Percentiles rank a stretch among this genome's conserved stretches.
These are phyloP conservation scores for Cynocephalus volans DNA, from an alignment of 2,113 vertebrate genomes.

Conservation along the genomic window DNA sequence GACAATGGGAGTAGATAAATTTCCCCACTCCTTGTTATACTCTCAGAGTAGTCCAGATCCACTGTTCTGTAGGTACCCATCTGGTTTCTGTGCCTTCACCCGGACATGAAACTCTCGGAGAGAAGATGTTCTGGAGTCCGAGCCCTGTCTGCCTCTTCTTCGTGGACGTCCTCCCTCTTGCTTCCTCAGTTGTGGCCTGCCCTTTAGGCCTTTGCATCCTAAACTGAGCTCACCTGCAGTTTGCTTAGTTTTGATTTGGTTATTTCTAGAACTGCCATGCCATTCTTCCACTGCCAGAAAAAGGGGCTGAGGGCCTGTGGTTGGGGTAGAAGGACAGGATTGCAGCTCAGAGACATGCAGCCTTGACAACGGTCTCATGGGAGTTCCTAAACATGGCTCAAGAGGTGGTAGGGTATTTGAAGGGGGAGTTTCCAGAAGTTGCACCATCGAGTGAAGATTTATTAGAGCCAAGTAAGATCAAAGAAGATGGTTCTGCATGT, in stretches of 20 bases:
- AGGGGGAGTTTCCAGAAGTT: conserved; percentile 53
- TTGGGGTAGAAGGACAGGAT: not conserved
- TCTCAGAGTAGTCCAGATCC: not conserved
- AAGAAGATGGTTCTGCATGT: not conserved
- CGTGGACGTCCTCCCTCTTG: rapidly evolving
- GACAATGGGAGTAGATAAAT: too few species aligned
- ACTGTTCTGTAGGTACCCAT: not conserved
- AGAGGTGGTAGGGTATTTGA: not conserved
- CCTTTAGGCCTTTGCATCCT: too few species aligned
- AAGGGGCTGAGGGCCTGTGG: not conserved
- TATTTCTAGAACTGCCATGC: not conserved
- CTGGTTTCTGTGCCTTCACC: not conserved
- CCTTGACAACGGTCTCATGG: not conserved
- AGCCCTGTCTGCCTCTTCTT: not conserved
- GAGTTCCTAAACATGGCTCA: not conserved
- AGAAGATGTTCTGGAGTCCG: rapidly evolving
- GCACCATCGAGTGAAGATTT: not conserved
- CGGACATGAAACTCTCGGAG: too few species aligned
- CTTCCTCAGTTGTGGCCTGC: not conserved
- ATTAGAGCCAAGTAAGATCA: not conserved
- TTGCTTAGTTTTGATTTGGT: not conserved
- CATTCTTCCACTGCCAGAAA: not conserved
- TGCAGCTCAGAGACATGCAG: not conserved
- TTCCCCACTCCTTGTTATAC: not conserved
- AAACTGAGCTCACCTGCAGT: too few species aligned